Evolutionary conservation across 2,797 vertebrate genomes (phyloP).

Genomic region (Knipowitschia caucasica): DNA sequence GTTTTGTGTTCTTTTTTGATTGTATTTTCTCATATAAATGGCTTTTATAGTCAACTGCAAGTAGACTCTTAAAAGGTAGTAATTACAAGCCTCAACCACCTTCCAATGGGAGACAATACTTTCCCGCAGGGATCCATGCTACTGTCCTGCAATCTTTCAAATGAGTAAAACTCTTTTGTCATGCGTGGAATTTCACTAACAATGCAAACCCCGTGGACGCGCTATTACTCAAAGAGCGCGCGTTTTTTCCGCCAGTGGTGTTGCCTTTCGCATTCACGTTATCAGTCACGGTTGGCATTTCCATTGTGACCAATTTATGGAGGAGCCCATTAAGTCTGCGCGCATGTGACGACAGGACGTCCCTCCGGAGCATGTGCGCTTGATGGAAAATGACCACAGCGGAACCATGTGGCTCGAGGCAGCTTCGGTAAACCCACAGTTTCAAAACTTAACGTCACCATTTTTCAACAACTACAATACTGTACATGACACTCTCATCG

Average conservation of each 20-base stretch:
- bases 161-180: background rate
- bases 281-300: background rate
- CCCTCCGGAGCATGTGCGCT: conserved; percentile 22
- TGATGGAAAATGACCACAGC: background rate
- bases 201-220: background rate
- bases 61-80: background rate
- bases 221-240: background rate
- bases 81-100: background rate
- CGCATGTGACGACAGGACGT: conserved; percentile 25
- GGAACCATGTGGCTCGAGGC: conserved; percentile 11
- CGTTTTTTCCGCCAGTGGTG: conserved; percentile 16
- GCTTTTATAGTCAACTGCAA: background rate
- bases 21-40: background rate
- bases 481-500: background rate
- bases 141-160: background rate
- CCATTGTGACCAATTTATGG: background rate
- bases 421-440: background rate
- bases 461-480: background rate
- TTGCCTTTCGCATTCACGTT: conserved; percentile 7
- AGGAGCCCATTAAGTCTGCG: background rate
- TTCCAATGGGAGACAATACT: background rate
- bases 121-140: background rate
- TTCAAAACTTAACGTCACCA: background rate
- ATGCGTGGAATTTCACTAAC: conserved; percentile 3
- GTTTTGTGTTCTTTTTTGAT: too few relatives aligned